Evolutionary conservation across 2,888 invertebrate genomes (phyloP), one percentile per base, ranked within the genome.

Genomic region (Apamea monoglypha): DNA sequence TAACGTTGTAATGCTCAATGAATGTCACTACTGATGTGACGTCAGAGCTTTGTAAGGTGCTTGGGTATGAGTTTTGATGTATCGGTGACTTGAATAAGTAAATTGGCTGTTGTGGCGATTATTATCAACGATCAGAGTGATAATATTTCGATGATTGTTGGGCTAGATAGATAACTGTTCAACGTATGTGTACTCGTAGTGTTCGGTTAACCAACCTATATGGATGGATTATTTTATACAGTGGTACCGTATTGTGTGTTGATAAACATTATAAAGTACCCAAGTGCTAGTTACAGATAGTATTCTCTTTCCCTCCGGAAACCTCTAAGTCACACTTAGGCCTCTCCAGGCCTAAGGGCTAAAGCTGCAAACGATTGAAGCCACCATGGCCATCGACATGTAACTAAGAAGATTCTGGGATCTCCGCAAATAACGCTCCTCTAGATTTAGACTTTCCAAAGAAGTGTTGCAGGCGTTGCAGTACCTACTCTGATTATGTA

Each of bases 1-100:
- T 68, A 82, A 88, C 21, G 40, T 32, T 1, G 25, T 32, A 56
- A 61, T 69, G 68, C 76, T 88, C 76, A 86, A 88, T 88, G 88
- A 80, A 88, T 84, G 70, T 75, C 56, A 36, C 14, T 36, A n/a
- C 5, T 6, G 3, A 25, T 68, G 75, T 86, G 89, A 88, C 86
- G 81, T 85, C 83, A 83, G 2, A 18, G 36, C 56, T 70, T 75
- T 79, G 76, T 80, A 59, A 77, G 74, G 72, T 77, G n/a, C 44
- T 50, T 21, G 6, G 3, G 29, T 61, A 32, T 6, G n/a, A 68
- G 59, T 66, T 84, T 71, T 68, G 21, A 73, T 40, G 40, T n/a
- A 40, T n/a, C 14, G 36, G 71, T 61, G 83, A 74, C 47, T 72
- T 47, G 76, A 67, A 86, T 84, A 70, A 61, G 16, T 77, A n/a